These are phyloP conservation scores for Achatina immaculata DNA, from an alignment of 1,140 invertebrate genomes.

Conservation along the genomic window DNA sequence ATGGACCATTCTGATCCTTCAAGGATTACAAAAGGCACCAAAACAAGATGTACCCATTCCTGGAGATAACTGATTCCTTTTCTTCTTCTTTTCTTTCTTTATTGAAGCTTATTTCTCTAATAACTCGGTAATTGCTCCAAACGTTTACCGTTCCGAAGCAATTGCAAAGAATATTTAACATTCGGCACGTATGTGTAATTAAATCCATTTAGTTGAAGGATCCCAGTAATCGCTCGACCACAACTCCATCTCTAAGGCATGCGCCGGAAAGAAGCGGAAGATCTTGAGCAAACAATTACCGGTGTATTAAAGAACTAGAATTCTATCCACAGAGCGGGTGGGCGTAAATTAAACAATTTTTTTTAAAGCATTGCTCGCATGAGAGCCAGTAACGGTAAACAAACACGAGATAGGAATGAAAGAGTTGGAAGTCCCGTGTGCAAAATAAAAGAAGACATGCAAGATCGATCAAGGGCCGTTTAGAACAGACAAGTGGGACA, in stretches of 20 bases:
- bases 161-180: not conserved
- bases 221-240: not conserved
- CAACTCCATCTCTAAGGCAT: not conserved
- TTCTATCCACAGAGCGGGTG: not conserved
- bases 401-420: slow-evolving; percentile 3
- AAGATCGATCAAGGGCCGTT: not conserved
- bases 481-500: not conserved
- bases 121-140: not conserved
- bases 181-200: slow-evolving; percentile 15
- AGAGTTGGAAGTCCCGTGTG: not conserved
- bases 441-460: not conserved
- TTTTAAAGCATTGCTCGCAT: not conserved
- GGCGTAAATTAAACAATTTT: slow-evolving; percentile 3
- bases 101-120: not conserved
- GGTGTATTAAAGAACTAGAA: not conserved
- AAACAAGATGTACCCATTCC: not conserved
- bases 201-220: slow-evolving; percentile 8
- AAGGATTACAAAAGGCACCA: not conserved
- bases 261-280: not conserved
- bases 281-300: slow-evolving; percentile 1
- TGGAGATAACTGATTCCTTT: not conserved
- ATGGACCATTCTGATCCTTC: too few relatives aligned
- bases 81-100: not conserved
- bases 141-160: not conserved
- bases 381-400: not conserved